A percentile compares a stretch with the other conserved stretches of the same genome.
Evolutionary conservation across 2,797 vertebrate genomes (phyloP).

Genomic region (Novumbra hubbsi): DNA sequence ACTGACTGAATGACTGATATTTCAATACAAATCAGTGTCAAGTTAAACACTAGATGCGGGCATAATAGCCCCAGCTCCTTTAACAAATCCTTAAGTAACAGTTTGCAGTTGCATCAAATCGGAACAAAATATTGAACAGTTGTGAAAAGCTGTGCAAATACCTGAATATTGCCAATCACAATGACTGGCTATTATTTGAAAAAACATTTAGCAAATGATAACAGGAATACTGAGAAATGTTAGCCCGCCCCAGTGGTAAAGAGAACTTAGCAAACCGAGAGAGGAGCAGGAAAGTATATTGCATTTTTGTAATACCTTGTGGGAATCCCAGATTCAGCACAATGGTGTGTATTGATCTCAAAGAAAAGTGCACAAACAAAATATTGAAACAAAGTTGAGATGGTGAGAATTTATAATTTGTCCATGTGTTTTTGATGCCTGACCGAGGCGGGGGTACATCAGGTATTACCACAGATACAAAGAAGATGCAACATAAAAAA

Average conservation of each 20-base stretch:
- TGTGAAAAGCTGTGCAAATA: not conserved
- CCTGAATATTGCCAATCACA: not conserved
- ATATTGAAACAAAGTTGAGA: not conserved
- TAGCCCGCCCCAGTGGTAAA: not conserved
- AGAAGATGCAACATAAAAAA: not conserved
- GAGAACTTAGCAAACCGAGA: not conserved
- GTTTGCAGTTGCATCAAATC: conserved; percentile 1
- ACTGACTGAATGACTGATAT: too few species aligned
- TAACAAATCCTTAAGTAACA: too few species aligned
- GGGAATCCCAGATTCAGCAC: not conserved
- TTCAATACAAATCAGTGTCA: too few species aligned
- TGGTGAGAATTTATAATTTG: not conserved
- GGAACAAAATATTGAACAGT: not conserved
- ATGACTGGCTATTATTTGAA: not conserved
- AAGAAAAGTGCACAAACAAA: not conserved
- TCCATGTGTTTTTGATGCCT: not conserved
- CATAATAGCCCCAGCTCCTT: too few species aligned
- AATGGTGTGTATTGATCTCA: not conserved
- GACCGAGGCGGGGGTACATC: not conserved
- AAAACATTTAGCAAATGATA: not conserved
- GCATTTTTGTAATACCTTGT: not conserved
- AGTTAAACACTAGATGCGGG: too few species aligned
- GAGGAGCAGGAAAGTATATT: not conserved
- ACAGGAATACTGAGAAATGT: not conserved
- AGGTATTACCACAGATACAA: not conserved